Base-by-base conservation (phyloP, 1,140 invertebrate genomes). In the Sitobion miscanthi region DNA sequence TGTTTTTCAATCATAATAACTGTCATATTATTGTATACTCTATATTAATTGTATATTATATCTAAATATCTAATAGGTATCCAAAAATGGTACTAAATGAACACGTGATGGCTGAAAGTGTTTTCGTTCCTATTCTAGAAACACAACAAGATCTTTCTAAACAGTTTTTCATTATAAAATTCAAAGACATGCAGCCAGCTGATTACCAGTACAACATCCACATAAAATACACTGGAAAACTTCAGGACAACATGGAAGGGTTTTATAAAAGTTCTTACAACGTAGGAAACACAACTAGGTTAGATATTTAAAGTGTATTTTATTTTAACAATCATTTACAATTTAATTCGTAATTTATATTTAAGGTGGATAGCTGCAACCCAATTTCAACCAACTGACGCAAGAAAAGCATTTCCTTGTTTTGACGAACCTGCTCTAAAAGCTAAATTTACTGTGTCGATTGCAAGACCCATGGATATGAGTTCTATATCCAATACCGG, bases 181-280 rank as follows among this genome's bases (percentile, higher is more conserved):
- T 97, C 49, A 95, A 95, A 21, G 95, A 96, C 42, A 94, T 95
- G 38, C 95, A 98, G 52, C 95, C 95, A 83, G 95, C 95, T 6
- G 97, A 96, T 9, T 94, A 95, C 77, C 95, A 96, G 93, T 98
- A 98, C 95, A 95, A 96, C 30, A 95, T 98, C 85, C 95, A 96
- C 94, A 96, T 98, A 87, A 96, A 96, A 62, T 98, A 97, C 94
- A 95, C 96, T 3, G 97, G 97, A 7, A 95, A 96, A 42, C 95
- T 98, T 3, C 97, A 97, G 94, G 97, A 98, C 94, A 96, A 97
- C 94, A 95, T 98, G 54, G 96, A 97, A 94, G 98, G 98, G 38
- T 98, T 99, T 95, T 99, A 99, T 95, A 96, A 97, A 94, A 98
- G 98, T 95, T 97, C 97, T 4, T 99, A 99, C 94, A 96, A 96